phyloP scores from a whole-genome alignment of 2,113 vertebrate species.

The Ophiodon elongatus region DNA sequence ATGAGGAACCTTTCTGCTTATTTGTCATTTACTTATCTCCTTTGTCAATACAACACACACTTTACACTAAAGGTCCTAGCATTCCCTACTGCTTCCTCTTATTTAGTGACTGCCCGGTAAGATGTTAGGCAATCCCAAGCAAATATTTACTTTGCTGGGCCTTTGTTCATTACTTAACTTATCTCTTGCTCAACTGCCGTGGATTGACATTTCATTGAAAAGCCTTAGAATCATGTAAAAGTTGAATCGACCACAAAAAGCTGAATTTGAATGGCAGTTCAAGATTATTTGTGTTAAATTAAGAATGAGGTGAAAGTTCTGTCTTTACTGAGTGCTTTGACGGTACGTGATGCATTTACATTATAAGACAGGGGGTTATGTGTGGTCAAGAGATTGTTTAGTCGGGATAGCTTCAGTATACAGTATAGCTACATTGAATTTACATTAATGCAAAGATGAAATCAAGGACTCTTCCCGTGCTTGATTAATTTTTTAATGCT shows the following conservation, averaged over 20 bases:
- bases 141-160: constrained; percentile 5
- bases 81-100: not conserved
- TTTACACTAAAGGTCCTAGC: not conserved
- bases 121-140: not conserved
- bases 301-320: constrained; percentile 16
- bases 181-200: not conserved
- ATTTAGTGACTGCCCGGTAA: not conserved
- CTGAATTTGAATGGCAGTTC: constrained; percentile 6
- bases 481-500: constrained; percentile 27
- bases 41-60: not conserved
- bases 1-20: constrained; percentile 22
- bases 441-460: constrained; percentile 20
- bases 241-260: not conserved
- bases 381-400: constrained; percentile 4
- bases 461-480: constrained; percentile 22
- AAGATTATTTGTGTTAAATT: constrained; percentile 34
- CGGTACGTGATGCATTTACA: constrained; percentile 28
- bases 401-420: constrained; percentile 17
- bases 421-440: constrained; percentile 26
- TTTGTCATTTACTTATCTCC: not conserved
- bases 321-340: constrained; percentile 23
- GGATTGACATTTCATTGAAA: constrained; percentile 21
- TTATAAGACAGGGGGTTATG: not conserved
- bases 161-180: constrained; percentile 18
- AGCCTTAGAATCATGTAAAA: constrained; percentile 30